These are phyloP conservation scores for Ligdia adustata DNA, from an alignment of 2,888 invertebrate genomes.

Conservation along the genomic window DNA sequence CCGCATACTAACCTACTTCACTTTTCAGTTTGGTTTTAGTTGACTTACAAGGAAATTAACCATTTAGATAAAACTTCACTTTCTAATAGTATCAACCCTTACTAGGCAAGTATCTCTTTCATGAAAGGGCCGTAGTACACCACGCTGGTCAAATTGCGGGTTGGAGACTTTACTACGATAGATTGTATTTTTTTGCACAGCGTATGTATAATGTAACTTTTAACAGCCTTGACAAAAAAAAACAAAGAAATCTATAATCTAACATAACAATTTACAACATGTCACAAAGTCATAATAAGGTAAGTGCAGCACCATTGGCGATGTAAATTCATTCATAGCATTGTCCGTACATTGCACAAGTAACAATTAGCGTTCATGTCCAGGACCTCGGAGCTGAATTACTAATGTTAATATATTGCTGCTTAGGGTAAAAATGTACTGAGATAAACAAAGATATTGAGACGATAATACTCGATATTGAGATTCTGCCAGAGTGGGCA, in stretches of 20 bases:
- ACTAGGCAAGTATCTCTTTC: too few species aligned
- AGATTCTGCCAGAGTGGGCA: not conserved
- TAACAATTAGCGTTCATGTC: conserved; percentile 61
- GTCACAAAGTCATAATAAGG: conserved; percentile 7
- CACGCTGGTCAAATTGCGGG: too few species aligned
- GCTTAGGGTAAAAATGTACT: not conserved
- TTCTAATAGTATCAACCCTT: too few species aligned
- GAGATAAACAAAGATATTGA: not conserved
- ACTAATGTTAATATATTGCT: conserved; percentile 22
- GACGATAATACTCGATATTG: not conserved
- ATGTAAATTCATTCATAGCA: conserved; percentile 62
- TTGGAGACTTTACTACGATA: too few species aligned
- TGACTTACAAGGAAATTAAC: too few species aligned
- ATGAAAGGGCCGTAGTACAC: too few species aligned
- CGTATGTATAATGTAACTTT: too few species aligned
- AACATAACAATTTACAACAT: conserved; percentile 7
- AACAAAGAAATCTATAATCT: not conserved
- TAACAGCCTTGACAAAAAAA: too few species aligned
- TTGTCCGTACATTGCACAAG: conserved; percentile 55
- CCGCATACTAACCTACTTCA: conserved; percentile 37
- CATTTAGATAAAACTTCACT: too few species aligned
- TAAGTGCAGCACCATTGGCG: conserved; percentile 37
- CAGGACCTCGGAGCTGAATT: conserved; percentile 45
- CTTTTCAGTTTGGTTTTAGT: not conserved
- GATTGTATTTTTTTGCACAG: too few species aligned